Evolutionary conservation across 2,888 invertebrate genomes (phyloP).

Genomic region (Galerucella nymphaeae): DNA sequence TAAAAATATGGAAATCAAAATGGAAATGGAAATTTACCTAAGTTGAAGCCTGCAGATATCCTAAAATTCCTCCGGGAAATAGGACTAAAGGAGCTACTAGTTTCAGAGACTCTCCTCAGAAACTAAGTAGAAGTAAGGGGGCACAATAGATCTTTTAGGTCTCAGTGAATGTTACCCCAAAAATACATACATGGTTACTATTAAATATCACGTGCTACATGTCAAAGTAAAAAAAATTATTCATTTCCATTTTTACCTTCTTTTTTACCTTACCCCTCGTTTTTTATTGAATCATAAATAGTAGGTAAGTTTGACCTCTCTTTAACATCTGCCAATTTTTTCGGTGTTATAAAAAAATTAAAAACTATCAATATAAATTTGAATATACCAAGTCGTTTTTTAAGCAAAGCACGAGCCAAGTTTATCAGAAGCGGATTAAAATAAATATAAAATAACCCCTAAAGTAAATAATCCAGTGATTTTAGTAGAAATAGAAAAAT

Average conservation of each 20-base stretch:
- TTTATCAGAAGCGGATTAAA: conserved; percentile 3
- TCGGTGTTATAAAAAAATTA: conserved; percentile 27
- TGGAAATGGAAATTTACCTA: too few species aligned
- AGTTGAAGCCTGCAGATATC: too few species aligned
- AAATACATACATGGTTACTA: too few species aligned
- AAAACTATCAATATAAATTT: conserved; percentile 30
- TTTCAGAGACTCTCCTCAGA: too few species aligned
- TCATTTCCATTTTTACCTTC: conserved; percentile 4
- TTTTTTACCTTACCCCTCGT: background rate
- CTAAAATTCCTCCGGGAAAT: too few species aligned
- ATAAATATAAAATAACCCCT: background rate
- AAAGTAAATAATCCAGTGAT: background rate
- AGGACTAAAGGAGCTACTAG: too few species aligned
- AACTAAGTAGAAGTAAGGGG: too few species aligned
- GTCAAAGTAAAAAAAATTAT: conserved; percentile 2
- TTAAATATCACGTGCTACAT: conserved; percentile 11
- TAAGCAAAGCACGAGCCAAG: conserved; percentile 34
- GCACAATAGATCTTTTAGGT: too few species aligned
- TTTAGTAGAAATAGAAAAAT: too few species aligned
- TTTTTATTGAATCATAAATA: conserved; percentile 16
- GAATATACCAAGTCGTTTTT: conserved; percentile 31
- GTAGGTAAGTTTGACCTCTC: conserved; percentile 22
- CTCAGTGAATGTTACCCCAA: too few species aligned
- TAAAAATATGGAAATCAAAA: too few species aligned
- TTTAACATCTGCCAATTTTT: conserved; percentile 31